Percentiles rank a stretch among this genome's conserved stretches.
Conservation (phyloP, 23 tunicate genomes). For the Botrylloides violaceus region DNA sequence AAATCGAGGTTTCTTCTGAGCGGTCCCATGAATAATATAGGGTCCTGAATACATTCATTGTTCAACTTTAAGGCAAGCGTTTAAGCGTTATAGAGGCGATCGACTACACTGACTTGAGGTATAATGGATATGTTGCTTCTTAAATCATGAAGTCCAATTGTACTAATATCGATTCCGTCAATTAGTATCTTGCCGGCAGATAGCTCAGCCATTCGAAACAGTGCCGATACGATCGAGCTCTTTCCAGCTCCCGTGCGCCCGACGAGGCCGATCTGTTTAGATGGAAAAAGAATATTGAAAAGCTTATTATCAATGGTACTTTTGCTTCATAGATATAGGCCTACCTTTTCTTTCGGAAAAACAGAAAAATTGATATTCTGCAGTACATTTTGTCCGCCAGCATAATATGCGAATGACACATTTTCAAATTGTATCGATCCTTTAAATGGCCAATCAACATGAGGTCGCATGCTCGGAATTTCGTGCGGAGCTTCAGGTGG, state of each 20-base stretch:
- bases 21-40: conserved; percentile 61
- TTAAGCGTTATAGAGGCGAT: not conserved
- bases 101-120: not conserved
- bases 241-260: conserved; percentile 8
- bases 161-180: not conserved
- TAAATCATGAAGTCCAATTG: conserved; percentile 4
- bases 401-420: conserved; percentile 18
- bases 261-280: not conserved
- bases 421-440: conserved; percentile 13
- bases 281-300: not conserved
- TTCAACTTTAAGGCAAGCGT: too few relatives aligned
- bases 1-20: conserved; percentile 64
- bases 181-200: not conserved
- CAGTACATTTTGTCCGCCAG: conserved; percentile 7
- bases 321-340: not conserved
- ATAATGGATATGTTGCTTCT: not conserved
- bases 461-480: conserved; percentile 5
- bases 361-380: conserved; percentile 1
- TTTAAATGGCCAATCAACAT: not conserved
- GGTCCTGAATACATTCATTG: conserved; percentile 49
- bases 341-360: conserved; percentile 7
- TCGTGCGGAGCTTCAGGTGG: conserved; percentile 16
- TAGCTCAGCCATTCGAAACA: not conserved
- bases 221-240: conserved; percentile 1
- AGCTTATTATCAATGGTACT: not conserved